Conservation (phyloP, 2,888 invertebrate species). For the Chirona hameri region DNA sequence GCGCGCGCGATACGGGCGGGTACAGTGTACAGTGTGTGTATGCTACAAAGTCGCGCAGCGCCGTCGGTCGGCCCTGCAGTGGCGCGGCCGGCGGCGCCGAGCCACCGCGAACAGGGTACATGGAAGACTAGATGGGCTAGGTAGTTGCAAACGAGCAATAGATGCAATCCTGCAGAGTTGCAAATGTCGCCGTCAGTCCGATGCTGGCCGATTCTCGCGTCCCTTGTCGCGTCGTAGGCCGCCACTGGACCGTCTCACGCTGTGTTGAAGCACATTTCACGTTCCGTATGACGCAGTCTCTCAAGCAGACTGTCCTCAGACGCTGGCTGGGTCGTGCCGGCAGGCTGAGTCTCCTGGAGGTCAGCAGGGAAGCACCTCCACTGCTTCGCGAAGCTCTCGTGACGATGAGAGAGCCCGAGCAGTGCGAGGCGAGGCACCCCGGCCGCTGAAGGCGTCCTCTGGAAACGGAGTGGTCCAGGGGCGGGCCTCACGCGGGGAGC, state of each 20-base stretch:
- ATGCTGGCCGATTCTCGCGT: too few relatives aligned
- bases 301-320: too few relatives aligned
- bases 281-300: too few relatives aligned
- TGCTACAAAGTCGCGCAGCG: background rate
- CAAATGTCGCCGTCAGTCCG: too few relatives aligned
- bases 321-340: background rate
- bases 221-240: too few relatives aligned
- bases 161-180: too few relatives aligned
- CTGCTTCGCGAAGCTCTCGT: background rate
- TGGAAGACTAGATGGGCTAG: conserved; percentile 26
- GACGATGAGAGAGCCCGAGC: background rate
- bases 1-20: background rate
- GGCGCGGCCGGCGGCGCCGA: background rate
- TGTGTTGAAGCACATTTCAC: too few relatives aligned
- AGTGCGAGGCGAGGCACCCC: background rate
- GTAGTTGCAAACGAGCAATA: background rate
- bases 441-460: too few relatives aligned
- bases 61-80: background rate
- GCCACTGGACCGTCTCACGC: too few relatives aligned
- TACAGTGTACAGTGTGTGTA: background rate
- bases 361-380: background rate
- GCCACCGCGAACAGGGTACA: background rate
- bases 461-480: too few relatives aligned
- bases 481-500: background rate
- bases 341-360: background rate